These are phyloP conservation scores for Aldabrachelys gigantea DNA, from an alignment of 2,113 vertebrate genomes.

Conservation along the genomic window DNA sequence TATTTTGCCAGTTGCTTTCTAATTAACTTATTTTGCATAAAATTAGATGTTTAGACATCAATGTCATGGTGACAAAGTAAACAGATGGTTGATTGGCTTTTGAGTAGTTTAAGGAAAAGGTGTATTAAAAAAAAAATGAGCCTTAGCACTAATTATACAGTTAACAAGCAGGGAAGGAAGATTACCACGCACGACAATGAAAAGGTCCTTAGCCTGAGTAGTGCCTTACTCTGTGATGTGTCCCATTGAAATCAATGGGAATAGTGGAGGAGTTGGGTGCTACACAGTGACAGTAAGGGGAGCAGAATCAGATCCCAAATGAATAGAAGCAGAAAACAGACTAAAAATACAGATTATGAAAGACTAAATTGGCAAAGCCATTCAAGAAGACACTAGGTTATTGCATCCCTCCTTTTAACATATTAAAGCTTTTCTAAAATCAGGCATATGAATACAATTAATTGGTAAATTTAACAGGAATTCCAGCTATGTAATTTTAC, in stretches of 20 bases:
- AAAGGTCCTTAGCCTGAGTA: background rate
- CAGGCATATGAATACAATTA: background rate
- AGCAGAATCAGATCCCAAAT: background rate
- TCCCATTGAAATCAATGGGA: background rate
- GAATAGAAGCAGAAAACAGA: background rate
- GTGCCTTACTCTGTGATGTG: background rate
- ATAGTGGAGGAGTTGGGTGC: background rate
- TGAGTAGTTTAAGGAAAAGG: rapidly evolving
- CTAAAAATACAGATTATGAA: background rate
- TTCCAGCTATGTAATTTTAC: background rate
- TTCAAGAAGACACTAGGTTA: background rate
- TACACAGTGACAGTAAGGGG: background rate
- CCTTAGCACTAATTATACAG: background rate
- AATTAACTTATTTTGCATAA: rapidly evolving
- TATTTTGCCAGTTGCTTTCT: background rate
- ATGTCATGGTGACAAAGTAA: rapidly evolving
- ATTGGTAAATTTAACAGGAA: background rate
- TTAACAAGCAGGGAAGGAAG: background rate
- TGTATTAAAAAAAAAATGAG: no score
- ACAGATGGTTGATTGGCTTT: rapidly evolving
- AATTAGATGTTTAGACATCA: background rate
- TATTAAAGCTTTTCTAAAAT: background rate
- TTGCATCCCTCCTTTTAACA: background rate
- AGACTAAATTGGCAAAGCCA: background rate
- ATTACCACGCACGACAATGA: background rate